Evolutionary conservation across 2,113 vertebrate species (phyloP), one percentile per base, ranked within the genome.

Genomic region (Lampris incognitus): DNA sequence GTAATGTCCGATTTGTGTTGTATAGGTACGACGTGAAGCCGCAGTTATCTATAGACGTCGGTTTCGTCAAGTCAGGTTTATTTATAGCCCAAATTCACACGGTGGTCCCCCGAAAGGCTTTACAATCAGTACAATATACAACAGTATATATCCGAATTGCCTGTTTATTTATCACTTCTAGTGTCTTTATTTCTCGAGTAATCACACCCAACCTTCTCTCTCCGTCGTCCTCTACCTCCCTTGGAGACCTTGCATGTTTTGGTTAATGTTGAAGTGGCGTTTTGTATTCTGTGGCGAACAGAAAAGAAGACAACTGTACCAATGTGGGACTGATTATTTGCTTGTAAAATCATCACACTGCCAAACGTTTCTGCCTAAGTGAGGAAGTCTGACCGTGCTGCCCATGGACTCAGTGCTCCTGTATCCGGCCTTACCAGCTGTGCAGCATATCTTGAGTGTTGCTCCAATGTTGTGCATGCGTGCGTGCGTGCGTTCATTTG

Each of bases 201-300:
- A 36, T 9, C 40, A 56, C 4, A 42, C 9, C 37, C 9, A 5
- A n/a, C 8, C 64, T 68, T 2, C 64, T 60, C 62, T 37, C 49
- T 57, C 42, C 65, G 39, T 64, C 76, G 69, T 70, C 64, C 55
- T 67, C 69, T 69, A 56, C 76, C 67, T 85, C 77, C 73, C 76
- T 70, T 49, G 58, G 44, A 67, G 61, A 24, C 57, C 71, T 84
- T 82, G 86, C 89, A 93, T 91, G 92, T 73, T 80, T 86, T 72
- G 61, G n/a, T 78, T 76, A n/a, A 66, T 64, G 76, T 76, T 89
- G 57, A 84, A 79, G 13, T 75, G 41, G 6, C 73, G 62, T 78
- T 85, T 55, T 81, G 64, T 65, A 69, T 76, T 79, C 55, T 58
- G 10, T 78, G 48, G 48, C 57, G 72, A 79, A 72, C 64, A 5